These are phyloP conservation scores for Peromyscus polionotus DNA, from an alignment of 2,113 vertebrate genomes.

Conservation along the genomic window DNA sequence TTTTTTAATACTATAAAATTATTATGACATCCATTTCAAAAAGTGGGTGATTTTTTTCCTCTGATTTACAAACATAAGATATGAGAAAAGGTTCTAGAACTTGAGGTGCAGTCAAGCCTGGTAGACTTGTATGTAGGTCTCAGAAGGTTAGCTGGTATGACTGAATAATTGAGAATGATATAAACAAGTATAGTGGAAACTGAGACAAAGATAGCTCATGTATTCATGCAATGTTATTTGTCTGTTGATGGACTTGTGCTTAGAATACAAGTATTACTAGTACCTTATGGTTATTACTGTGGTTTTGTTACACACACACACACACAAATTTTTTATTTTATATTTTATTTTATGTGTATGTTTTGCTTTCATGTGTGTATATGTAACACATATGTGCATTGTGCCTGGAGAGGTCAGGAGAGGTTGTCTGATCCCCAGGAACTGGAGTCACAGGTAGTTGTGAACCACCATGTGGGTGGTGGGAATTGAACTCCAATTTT, in stretches of 20 bases:
- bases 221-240: constrained; percentile 2
- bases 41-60: not conserved
- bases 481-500: not conserved
- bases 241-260: constrained; percentile 10
- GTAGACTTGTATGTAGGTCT: not conserved
- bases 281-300: too few relatives aligned
- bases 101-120: not conserved
- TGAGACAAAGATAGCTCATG: not conserved
- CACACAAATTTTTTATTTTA: too few relatives aligned
- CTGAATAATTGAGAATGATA: constrained; percentile 8
- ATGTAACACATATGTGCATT: not conserved
- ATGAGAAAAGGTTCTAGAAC: constrained; percentile 11
- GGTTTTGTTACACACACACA: too few relatives aligned
- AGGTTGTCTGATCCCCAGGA: not conserved
- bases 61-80: constrained; percentile 1
- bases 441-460: not conserved
- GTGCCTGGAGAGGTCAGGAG: not conserved
- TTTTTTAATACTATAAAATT: not conserved
- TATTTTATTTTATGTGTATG: not conserved
- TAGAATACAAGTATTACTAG: not conserved
- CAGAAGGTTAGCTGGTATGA: constrained; percentile 29
- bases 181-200: not conserved
- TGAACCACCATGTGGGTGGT: not conserved
- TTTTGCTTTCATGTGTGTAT: not conserved
- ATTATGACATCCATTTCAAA: constrained; percentile 16